phyloP scores from a whole-genome alignment of 2,888 invertebrate genomes.

The Lordiphosa andalusiaca region DNA sequence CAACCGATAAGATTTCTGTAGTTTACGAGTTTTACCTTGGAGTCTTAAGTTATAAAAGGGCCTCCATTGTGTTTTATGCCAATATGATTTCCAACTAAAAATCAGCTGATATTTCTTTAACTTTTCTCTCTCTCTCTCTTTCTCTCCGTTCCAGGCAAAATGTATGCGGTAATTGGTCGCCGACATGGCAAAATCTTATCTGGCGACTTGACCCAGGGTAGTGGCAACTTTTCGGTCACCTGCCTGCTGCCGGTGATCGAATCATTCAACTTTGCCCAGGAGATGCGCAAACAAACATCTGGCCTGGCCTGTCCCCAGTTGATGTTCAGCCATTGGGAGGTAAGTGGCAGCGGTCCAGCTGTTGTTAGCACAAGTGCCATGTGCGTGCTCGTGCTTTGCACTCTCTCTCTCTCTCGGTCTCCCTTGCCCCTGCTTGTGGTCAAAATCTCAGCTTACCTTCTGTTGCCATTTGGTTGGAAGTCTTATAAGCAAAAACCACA shows the following conservation, averaged over 20 bases:
- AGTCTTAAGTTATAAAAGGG: conserved; percentile 27
- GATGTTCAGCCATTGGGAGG: conserved; percentile 99
- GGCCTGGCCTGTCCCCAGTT: conserved; percentile 97
- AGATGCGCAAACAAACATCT: conserved; percentile 96
- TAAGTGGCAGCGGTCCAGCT: conserved; percentile 79
- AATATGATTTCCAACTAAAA: conserved; percentile 6
- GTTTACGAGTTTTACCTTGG: conserved; percentile 30
- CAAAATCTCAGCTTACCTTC: conserved; percentile 70
- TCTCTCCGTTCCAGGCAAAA: conserved; percentile 84
- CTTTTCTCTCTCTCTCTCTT: background rate
- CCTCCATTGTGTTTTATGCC: conserved; percentile 6
- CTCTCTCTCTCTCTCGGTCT: conserved; percentile 14
- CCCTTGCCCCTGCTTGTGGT: conserved; percentile 2
- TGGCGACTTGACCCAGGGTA: conserved; percentile 95
- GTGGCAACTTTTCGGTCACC: conserved; percentile 92
- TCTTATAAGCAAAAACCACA: conserved; percentile 71
- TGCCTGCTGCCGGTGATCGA: conserved; percentile 97
- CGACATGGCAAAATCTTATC: conserved; percentile 93
- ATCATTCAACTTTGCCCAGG: conserved; percentile 96
- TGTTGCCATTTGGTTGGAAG: conserved; percentile 63
- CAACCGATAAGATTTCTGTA: conserved; percentile 63
- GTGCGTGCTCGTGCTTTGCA: conserved; percentile 30
- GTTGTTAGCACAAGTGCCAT: conserved; percentile 59
- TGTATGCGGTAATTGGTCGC: conserved; percentile 93
- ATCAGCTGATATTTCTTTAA: conserved; percentile 7